Evolutionary conservation across 1,140 invertebrate genomes (phyloP).

Genomic region (Telenomus remus): DNA sequence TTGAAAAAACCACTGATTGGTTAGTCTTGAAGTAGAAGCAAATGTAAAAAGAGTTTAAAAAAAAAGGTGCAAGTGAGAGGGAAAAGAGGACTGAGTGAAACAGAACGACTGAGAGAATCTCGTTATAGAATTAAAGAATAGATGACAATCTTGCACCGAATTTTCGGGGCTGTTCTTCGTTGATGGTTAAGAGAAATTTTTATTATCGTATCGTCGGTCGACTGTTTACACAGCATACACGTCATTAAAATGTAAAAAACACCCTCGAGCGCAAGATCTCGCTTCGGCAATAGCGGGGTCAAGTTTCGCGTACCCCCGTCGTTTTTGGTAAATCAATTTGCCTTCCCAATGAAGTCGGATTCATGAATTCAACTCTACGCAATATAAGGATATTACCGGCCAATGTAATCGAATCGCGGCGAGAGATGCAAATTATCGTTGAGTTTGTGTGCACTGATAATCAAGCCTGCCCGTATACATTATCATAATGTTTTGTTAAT

Average conservation of each 20-base stretch:
- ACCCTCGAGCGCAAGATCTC: constrained; percentile 48
- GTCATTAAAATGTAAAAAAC: constrained; percentile 57
- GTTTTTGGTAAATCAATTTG: constrained; percentile 52
- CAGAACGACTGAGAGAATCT: constrained; percentile 21
- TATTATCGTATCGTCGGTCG: constrained; percentile 7
- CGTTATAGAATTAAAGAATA: constrained; percentile 52
- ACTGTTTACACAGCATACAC: constrained; percentile 27
- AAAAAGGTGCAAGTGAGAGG: background rate
- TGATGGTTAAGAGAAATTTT: constrained; percentile 23
- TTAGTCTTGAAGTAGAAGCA: background rate
- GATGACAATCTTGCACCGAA: constrained; percentile 35
- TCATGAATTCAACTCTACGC: constrained; percentile 48
- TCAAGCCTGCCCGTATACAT: constrained; percentile 26
- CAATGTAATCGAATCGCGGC: constrained; percentile 39
- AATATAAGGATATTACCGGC: constrained; percentile 26
- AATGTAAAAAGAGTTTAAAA: constrained; percentile 17
- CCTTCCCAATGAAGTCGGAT: constrained; percentile 31
- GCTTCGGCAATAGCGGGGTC: constrained; percentile 40
- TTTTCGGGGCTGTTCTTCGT: constrained; percentile 22
- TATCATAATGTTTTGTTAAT: constrained; percentile 55
- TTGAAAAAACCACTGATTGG: constrained; percentile 12
- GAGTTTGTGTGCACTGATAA: constrained; percentile 53
- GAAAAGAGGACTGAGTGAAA: constrained; percentile 9
- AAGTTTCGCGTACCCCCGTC: constrained; percentile 42
- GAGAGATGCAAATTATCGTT: constrained; percentile 45